Conservation (phyloP, 2,797 vertebrate genomes). For the Gallirallus australis region DNA sequence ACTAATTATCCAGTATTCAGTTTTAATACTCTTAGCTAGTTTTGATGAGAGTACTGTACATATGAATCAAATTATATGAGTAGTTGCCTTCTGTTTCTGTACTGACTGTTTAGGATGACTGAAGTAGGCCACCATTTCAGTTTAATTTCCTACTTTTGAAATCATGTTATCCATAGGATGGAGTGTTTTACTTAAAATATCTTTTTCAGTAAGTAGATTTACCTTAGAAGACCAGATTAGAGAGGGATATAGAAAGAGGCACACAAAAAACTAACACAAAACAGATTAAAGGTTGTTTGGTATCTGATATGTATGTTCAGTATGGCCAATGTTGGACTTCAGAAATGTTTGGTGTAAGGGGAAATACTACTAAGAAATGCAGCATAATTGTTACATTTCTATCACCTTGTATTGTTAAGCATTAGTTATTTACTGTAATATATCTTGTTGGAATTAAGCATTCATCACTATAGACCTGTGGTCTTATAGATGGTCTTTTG, state of each 20-base stretch:
- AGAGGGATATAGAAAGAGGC: neutral
- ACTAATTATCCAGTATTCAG: slow-evolving; percentile 31
- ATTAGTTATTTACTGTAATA: slow-evolving; percentile 60
- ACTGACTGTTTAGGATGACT: neutral
- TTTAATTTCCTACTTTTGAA: slow-evolving; percentile 34
- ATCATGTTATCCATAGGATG: neutral
- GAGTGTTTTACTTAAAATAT: slow-evolving; percentile 33
- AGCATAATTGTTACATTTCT: slow-evolving; percentile 19
- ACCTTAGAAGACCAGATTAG: slow-evolving; percentile 25
- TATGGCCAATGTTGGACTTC: neutral
- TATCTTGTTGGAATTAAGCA: slow-evolving; percentile 47
- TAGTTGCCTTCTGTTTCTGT: slow-evolving; percentile 26
- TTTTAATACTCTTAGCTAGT: slow-evolving; percentile 1
- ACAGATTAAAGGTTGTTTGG: neutral
- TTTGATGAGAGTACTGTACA: neutral
- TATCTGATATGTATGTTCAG: slow-evolving; percentile 5
- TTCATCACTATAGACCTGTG: slow-evolving; percentile 36
- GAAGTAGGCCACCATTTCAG: slow-evolving; percentile 5
- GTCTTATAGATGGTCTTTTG: slow-evolving; percentile 5
- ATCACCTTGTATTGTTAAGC: slow-evolving; percentile 1
- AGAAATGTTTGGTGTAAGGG: slow-evolving; percentile 36
- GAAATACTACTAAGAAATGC: neutral
- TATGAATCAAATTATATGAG: slow-evolving; percentile 60
- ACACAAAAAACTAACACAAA: slow-evolving; percentile 12
- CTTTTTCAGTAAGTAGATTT: slow-evolving; percentile 55